Percentiles rank a stretch among this genome's conserved stretches.
Evolutionary conservation across 2,888 invertebrate genomes (phyloP).

Genomic region (Pharmacophagus antenor): DNA sequence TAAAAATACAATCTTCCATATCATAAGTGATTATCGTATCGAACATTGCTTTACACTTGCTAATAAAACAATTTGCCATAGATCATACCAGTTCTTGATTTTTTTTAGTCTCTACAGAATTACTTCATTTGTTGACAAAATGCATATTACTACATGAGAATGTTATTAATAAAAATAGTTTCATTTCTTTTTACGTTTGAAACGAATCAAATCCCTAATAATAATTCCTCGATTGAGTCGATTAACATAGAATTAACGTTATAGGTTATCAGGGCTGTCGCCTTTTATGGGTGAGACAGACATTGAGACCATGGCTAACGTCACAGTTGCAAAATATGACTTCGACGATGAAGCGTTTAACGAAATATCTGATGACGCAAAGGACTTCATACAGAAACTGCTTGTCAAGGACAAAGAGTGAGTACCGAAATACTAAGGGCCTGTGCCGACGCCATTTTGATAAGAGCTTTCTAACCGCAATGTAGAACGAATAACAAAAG

Average conservation of each 20-base stretch:
- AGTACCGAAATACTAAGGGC: conserved; percentile 61
- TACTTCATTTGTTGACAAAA: no score
- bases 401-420: conserved; percentile 95
- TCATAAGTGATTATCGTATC: no score
- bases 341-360: conserved; percentile 98
- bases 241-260: conserved; percentile 35
- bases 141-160: no score
- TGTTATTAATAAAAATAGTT: no score
- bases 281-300: conserved; percentile 99
- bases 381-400: conserved; percentile 96
- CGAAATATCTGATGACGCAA: conserved; percentile 95
- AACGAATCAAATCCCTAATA: no score
- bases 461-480: no score
- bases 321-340: conserved; percentile 97
- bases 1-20: no score
- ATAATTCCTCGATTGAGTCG: neutral
- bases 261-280: conserved; percentile 95
- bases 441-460: conserved; percentile 24
- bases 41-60: no score
- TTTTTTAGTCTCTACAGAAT: no score
- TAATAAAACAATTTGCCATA: no score
- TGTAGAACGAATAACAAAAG: neutral
- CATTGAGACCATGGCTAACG: conserved; percentile 99
- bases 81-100: no score
- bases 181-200: no score